Percentiles rank a stretch among this genome's conserved stretches.
Evolutionary conservation across 2,888 invertebrate genomes (phyloP).

Genomic region (Euzophera pinguis): DNA sequence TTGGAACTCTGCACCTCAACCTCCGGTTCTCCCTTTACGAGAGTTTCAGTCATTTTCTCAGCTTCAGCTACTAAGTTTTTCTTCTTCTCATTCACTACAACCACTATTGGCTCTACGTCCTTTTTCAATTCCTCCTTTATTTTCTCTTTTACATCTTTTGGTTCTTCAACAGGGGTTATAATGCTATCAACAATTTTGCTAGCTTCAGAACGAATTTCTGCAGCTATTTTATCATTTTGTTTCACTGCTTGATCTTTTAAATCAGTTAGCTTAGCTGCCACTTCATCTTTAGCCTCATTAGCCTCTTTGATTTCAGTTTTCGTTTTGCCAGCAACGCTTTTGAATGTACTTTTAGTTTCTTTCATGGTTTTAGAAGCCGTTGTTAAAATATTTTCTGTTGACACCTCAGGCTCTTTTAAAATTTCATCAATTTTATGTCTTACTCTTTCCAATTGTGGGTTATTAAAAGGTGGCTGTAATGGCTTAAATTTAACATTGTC

Average conservation of each 20-base stretch:
- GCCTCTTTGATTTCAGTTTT: conserved; percentile 46
- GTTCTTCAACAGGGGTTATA: conserved; percentile 69
- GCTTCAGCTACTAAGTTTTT: conserved; percentile 40
- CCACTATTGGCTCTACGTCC: conserved; percentile 62
- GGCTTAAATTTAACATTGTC: conserved; percentile 62
- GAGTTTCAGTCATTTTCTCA: conserved; percentile 60
- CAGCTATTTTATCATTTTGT: conserved; percentile 46
- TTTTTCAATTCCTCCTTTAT: conserved; percentile 40
- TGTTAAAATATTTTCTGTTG: conserved; percentile 63
- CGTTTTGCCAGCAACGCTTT: conserved; percentile 44
- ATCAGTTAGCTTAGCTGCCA: conserved; percentile 41
- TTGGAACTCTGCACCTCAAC: conserved; percentile 82
- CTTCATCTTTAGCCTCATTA: conserved; percentile 46
- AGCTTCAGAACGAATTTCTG: conserved; percentile 60
- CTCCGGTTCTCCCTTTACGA: conserved; percentile 80
- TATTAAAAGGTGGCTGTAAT: conserved; percentile 67
- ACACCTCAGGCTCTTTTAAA: conserved; percentile 70
- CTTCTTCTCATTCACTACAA: conserved; percentile 65
- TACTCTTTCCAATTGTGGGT: conserved; percentile 70
- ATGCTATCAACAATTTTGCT: conserved; percentile 69
- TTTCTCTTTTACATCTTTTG: conserved; percentile 42
- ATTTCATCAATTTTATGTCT: conserved; percentile 73
- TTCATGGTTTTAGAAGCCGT: conserved; percentile 39
- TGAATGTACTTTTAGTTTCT: conserved; percentile 44
- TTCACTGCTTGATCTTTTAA: conserved; percentile 50